These are phyloP conservation scores for Halcyon malimbica DNA, from an alignment of 2,113 vertebrate species.

Conservation along the genomic window DNA sequence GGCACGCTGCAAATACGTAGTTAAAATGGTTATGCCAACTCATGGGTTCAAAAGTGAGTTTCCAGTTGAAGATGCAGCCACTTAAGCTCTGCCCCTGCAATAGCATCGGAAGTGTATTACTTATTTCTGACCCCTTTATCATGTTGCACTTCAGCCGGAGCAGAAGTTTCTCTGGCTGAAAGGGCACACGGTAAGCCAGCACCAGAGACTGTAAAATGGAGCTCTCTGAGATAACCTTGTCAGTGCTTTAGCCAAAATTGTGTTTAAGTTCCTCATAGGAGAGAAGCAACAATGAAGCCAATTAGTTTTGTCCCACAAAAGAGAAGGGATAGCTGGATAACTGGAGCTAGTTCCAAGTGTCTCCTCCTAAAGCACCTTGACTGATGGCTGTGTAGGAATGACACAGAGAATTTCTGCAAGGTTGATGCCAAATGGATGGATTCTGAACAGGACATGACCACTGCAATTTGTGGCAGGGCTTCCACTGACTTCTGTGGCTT, in stretches of 20 bases:
- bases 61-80: not conserved
- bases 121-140: not conserved
- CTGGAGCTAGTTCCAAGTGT: not conserved
- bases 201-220: not conserved
- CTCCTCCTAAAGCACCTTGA: accelerated
- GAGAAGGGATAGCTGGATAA: not conserved
- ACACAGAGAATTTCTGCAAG: not conserved
- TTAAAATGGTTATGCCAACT: not conserved
- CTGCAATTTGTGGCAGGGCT: not conserved
- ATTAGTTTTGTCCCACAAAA: not conserved
- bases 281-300: not conserved
- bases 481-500: not conserved
- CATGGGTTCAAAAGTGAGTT: not conserved
- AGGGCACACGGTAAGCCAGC: not conserved
- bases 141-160: not conserved
- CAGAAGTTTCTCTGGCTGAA: not conserved
- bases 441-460: not conserved
- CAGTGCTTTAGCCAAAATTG: not conserved
- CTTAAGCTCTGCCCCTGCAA: not conserved
- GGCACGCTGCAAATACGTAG: not conserved
- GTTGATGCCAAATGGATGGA: not conserved
- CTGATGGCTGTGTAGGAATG: not conserved
- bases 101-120: not conserved
- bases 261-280: not conserved
- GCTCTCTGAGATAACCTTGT: not conserved